These are phyloP conservation scores for Metalampra italica DNA, from an alignment of 2,888 invertebrate species.

Conservation along the genomic window DNA sequence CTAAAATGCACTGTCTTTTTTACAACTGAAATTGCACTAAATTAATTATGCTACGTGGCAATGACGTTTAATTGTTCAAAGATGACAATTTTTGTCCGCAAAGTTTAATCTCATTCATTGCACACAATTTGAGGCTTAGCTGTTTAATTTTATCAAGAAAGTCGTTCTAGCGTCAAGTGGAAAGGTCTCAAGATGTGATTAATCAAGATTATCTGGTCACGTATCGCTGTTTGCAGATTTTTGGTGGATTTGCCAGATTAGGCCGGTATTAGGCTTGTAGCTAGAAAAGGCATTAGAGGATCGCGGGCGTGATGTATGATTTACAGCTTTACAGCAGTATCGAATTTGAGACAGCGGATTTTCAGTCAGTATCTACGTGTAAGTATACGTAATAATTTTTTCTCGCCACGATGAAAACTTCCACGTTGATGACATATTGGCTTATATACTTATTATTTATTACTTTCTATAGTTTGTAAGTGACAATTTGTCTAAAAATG, in stretches of 20 bases:
- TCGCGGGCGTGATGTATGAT: slow-evolving; percentile 1
- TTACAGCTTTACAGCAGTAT: not conserved
- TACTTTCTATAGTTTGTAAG: too few relatives aligned
- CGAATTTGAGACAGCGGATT: not conserved
- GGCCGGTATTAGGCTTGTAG: slow-evolving; percentile 11
- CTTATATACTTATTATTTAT: too few relatives aligned
- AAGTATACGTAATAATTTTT: too few relatives aligned
- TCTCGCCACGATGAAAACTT: too few relatives aligned
- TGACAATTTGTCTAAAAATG: too few relatives aligned
- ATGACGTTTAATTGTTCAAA: not conserved
- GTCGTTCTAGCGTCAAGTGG: slow-evolving; percentile 7
- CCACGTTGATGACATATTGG: too few relatives aligned
- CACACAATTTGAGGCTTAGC: slow-evolving; percentile 6
- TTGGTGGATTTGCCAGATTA: slow-evolving; percentile 59
- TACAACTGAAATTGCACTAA: not conserved
- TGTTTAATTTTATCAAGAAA: slow-evolving; percentile 12
- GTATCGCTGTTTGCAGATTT: slow-evolving; percentile 62
- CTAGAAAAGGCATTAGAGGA: not conserved
- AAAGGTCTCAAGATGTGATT: slow-evolving; percentile 41
- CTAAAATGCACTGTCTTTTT: not conserved
- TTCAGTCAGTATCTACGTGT: too few relatives aligned
- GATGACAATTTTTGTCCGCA: not conserved
- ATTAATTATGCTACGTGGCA: not conserved
- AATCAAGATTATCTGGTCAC: slow-evolving; percentile 62
- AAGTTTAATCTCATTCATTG: not conserved